Percentiles rank a stretch among this genome's conserved stretches.
Conservation (phyloP, 2,113 vertebrate species). For the Nicator chloris region DNA sequence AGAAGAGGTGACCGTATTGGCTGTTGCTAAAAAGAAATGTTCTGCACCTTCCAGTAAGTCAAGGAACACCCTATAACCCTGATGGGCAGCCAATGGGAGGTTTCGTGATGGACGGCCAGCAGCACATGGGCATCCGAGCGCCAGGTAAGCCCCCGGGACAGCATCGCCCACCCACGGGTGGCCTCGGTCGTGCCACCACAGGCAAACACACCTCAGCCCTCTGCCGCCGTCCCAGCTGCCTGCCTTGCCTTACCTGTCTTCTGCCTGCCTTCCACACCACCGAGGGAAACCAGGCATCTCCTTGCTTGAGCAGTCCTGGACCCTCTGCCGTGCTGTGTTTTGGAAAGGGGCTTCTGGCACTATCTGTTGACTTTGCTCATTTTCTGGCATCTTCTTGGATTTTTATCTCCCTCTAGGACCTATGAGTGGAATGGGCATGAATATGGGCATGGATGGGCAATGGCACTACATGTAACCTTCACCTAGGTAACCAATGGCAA, state of each 20-base stretch:
- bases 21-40: slow-evolving; percentile 36
- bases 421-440: slow-evolving; percentile 99
- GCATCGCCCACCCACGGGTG: neutral
- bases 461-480: slow-evolving; percentile 99
- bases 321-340: slow-evolving; percentile 55
- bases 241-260: slow-evolving; percentile 72
- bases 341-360: slow-evolving; percentile 80
- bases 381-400: slow-evolving; percentile 83
- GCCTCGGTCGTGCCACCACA: neutral
- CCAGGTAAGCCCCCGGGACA: slow-evolving; percentile 83
- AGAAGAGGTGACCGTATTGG: neutral
- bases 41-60: slow-evolving; percentile 90
- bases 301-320: slow-evolving; percentile 18
- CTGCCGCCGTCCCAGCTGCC: slow-evolving; percentile 53
- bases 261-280: slow-evolving; percentile 59
- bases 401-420: slow-evolving; percentile 92
- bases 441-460: slow-evolving; percentile 99
- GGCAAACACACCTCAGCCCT: slow-evolving; percentile 48
- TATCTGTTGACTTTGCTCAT: slow-evolving; percentile 86
- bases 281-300: slow-evolving; percentile 60
- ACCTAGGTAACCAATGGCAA: slow-evolving; percentile 93
- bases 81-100: slow-evolving; percentile 99
- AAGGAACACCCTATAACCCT: slow-evolving; percentile 98
- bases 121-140: slow-evolving; percentile 99
- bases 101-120: slow-evolving; percentile 99